Conservation (phyloP, 2,113 vertebrate species). For the Nestor notabilis region DNA sequence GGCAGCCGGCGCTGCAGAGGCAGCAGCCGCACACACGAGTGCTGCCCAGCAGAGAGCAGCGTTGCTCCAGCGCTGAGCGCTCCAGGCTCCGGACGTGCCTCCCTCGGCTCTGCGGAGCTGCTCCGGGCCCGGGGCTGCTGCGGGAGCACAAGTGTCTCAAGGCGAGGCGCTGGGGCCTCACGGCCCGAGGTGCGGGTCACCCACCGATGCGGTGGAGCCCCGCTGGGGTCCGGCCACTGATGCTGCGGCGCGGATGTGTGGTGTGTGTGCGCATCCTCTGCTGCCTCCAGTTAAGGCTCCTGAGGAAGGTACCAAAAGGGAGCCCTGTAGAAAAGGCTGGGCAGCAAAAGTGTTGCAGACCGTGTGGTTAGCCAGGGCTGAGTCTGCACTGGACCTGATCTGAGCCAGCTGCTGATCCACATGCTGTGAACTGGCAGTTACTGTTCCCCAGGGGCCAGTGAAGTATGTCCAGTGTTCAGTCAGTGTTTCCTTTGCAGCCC, state of each 20-base stretch:
- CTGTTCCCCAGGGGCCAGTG: neutral
- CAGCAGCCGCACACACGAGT: neutral
- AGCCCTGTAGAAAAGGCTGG: neutral
- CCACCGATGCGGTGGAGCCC: neutral
- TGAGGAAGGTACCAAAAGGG: neutral
- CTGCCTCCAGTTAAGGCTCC: neutral
- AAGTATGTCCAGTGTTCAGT: neutral
- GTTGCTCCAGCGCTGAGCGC: neutral
- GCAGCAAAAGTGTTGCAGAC: neutral
- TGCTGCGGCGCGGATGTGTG: neutral
- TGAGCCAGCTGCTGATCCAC: neutral
- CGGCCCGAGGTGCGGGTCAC: neutral
- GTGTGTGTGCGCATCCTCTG: neutral
- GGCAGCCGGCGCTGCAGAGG: neutral
- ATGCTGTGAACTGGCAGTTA: neutral
- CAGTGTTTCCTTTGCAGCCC: neutral
- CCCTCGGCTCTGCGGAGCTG: neutral
- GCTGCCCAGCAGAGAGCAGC: neutral
- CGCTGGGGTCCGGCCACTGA: neutral
- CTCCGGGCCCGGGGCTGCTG: neutral
- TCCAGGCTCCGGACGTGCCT: neutral
- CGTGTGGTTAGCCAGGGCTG: neutral
- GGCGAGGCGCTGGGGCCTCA: neutral
- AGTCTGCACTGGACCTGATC: neutral
- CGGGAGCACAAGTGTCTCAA: rapidly evolving